A percentile compares a stretch with the other conserved stretches of the same genome.
These are phyloP conservation scores for Pterocles burchelli DNA, from an alignment of 2,113 vertebrate genomes.

Conservation along the genomic window DNA sequence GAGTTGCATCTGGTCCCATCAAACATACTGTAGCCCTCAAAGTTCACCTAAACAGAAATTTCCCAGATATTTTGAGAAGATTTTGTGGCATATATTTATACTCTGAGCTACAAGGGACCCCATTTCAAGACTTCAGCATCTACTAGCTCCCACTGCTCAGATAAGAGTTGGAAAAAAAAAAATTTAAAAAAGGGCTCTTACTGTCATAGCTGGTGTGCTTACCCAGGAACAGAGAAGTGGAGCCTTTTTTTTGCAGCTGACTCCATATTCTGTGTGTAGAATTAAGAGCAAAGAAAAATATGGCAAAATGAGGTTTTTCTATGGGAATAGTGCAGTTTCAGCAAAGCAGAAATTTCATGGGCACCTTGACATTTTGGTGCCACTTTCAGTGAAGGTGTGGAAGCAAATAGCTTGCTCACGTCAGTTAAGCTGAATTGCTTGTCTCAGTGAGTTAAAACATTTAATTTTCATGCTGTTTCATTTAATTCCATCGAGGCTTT, in stretches of 20 bases:
- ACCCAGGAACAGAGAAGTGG: background rate
- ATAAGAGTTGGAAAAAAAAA: background rate
- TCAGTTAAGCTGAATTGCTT: background rate
- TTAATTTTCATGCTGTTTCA: background rate
- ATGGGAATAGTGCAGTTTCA: background rate
- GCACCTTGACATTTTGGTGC: background rate
- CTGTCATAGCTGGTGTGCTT: background rate
- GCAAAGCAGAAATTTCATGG: background rate
- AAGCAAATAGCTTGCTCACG: background rate
- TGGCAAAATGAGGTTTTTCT: background rate
- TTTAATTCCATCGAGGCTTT: background rate
- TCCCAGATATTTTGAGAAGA: background rate
- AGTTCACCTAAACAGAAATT: background rate
- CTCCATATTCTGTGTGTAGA: background rate
- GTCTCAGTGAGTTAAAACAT: background rate
- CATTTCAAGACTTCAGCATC: background rate
- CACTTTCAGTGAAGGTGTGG: background rate
- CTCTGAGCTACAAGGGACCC: background rate
- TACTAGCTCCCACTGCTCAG: background rate
- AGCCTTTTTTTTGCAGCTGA: background rate
- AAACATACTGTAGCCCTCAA: background rate
- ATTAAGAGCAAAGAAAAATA: background rate
- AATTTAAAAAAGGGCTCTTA: background rate
- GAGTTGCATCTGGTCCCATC: background rate
- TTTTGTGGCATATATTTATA: background rate